Base-by-base conservation (phyloP, 2,797 vertebrate species). In the Threskiornis aethiopicus region DNA sequence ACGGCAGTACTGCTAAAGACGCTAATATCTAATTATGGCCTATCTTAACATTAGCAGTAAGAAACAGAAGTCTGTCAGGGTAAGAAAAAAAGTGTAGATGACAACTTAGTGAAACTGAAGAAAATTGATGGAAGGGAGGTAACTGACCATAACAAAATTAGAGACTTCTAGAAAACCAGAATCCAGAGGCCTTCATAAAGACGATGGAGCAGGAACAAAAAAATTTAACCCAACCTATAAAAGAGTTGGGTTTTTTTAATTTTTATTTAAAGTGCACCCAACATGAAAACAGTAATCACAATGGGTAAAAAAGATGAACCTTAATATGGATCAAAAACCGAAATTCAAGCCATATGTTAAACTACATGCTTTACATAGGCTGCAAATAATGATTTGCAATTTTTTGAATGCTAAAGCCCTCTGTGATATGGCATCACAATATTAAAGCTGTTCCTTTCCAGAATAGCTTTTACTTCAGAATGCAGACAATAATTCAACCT, bases 301-400 rank as follows among this genome's bases (percentile, higher is more conserved):
- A 54, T 1, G 11, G 18, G n/a, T 10, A 79, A 73, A 71, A 54
- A 41, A 16, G 1, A 78, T 39, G 10, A 59, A 41, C 11, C 13
- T 71, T 21, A 49, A 29, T 1, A 72, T 0, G 13, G 17, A 37
- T 46, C 3, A 14, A 71, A 80, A 41, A 13, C 1, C 10, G 37
- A 76, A 82, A 46, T 9, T 17, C n/a, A 58, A 73, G 16, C 12
- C 7, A 16, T 18, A n/a, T 11, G 9, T 61, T 26, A 55, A 37
- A 22, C 26, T 15, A 13, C 0, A 6, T 17, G 9, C 25, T 70
- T 59, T n/a, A 41, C 2, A 2, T 0, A 33, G 17, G 17, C 37
- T 86, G 39, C 29, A 95, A 82, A 67, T 25, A 39, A 25, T 16
- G 14, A 52, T 19, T 10, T 7, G 8, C 3, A 58, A 16, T 8